Conservation (phyloP, 2,888 invertebrate genomes). For the Tinea pellionella region DNA sequence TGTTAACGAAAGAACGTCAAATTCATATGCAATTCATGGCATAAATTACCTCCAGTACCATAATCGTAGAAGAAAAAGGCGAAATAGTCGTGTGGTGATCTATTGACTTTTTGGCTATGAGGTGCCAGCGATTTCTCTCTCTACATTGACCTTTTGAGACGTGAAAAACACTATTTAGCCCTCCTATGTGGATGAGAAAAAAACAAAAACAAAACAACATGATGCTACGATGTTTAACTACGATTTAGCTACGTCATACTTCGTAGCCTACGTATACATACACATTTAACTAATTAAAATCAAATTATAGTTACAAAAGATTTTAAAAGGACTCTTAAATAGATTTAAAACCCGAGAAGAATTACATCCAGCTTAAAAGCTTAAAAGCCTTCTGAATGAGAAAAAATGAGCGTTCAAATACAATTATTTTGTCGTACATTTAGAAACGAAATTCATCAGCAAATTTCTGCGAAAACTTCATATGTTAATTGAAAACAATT, state of each 20-base stretch:
- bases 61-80: no score
- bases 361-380: neutral
- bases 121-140: no score
- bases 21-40: no score
- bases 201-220: no score
- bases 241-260: neutral
- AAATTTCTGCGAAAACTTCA: constrained; percentile 4
- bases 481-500: constrained; percentile 17
- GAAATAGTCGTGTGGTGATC: no score
- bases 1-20: no score
- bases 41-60: no score
- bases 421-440: neutral
- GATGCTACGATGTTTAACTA: neutral
- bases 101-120: no score
- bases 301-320: neutral
- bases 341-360: neutral
- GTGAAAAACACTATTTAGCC: no score
- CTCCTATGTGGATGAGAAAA: no score
- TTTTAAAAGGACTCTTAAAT: neutral
- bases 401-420: neutral
- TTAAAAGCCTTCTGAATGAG: neutral
- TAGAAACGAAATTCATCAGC: neutral
- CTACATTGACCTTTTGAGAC: no score
- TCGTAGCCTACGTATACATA: no score
- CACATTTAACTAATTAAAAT: neutral